Conservation (phyloP, 2,888 invertebrate species). For the Andricus quercusramuli region DNA sequence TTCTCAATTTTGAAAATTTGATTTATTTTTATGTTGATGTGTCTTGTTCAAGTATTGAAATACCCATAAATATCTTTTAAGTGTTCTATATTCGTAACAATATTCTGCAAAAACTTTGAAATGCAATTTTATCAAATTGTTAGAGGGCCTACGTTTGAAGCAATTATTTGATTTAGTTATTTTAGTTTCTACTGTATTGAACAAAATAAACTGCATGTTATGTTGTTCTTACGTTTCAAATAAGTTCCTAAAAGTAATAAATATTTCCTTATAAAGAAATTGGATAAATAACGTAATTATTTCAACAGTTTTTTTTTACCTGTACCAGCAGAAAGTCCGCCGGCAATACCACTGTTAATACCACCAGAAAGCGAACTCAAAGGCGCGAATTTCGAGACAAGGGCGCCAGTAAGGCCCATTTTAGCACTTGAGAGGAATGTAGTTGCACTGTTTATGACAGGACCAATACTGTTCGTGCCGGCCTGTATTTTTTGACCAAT, state of each 20-base stretch:
- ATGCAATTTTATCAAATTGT: neutral
- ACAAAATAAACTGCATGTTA: neutral
- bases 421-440: constrained; percentile 76
- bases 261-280: neutral
- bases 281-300: neutral
- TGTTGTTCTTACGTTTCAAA: neutral
- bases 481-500: constrained; percentile 86
- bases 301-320: constrained; percentile 16
- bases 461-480: constrained; percentile 80
- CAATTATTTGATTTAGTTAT: neutral
- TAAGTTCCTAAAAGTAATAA: neutral
- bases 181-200: neutral
- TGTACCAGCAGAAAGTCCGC: constrained; percentile 50
- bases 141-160: neutral
- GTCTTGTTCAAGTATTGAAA: no score
- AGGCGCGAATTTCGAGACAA: constrained; percentile 72
- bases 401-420: constrained; percentile 67
- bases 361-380: constrained; percentile 81
- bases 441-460: constrained; percentile 83
- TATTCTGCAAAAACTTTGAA: no score
- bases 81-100: no score
- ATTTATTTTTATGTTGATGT: no score
- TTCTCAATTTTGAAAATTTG: no score
- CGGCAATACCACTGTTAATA: constrained; percentile 79
- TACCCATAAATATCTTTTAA: no score